Conservation (phyloP, 2,113 vertebrate genomes). For the Scalopus aquaticus region DNA sequence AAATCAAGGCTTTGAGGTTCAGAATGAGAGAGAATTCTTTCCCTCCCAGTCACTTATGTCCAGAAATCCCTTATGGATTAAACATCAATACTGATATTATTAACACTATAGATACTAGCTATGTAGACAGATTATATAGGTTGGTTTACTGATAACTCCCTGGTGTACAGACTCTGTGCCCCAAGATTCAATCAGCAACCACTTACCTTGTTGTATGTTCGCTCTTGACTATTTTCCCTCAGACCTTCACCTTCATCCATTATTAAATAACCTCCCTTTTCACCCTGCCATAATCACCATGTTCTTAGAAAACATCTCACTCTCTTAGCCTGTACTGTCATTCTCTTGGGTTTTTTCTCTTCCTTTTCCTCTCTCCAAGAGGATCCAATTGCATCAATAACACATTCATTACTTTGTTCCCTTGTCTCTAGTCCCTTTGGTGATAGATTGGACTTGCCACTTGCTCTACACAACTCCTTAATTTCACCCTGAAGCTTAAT, state of each 20-base stretch:
- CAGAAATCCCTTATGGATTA: neutral
- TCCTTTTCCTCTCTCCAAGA: neutral
- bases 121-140: neutral
- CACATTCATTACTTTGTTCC: neutral
- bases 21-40: neutral
- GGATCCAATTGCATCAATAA: neutral
- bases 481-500: neutral
- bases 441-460: neutral
- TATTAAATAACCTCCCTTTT: neutral
- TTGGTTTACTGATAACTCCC: neutral
- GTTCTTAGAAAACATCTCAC: neutral
- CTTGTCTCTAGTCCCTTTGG: neutral
- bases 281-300: neutral
- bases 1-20: slow-evolving; percentile 16
- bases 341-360: neutral
- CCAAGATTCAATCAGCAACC: neutral
- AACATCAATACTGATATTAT: too few relatives aligned
- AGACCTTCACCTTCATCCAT: neutral
- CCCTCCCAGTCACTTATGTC: neutral
- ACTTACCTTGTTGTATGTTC: neutral
- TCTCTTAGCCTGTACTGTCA: neutral
- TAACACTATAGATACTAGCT: too few relatives aligned
- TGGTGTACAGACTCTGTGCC: neutral
- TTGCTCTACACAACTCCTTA: neutral
- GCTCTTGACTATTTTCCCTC: neutral